Base-by-base conservation (phyloP, 2,797 vertebrate genomes). In the Moxostoma hubbsi region DNA sequence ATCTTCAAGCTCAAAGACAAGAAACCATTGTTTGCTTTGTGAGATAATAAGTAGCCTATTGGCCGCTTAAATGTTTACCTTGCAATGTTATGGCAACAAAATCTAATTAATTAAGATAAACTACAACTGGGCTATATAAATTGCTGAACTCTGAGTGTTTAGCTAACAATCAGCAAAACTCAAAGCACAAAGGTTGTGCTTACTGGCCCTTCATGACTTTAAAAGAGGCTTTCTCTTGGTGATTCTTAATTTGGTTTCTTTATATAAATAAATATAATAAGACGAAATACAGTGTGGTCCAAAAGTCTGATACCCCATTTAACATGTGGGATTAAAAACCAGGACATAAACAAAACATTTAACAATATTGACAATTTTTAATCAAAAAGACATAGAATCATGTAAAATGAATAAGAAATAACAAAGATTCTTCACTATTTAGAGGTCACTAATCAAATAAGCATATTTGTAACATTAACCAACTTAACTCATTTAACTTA, bases 131-230 rank as follows among this genome's bases (percentile, higher is more conserved):
- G 51, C 54, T 13, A 11, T 49, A 50, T 46, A 15, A 68, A 50
- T 51, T 18, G 76, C 76, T 55, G 76, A 71, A 47, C 7, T 53
- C 12, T 73, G 36, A 15, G 54, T 54, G 16, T 13, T 69, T 46
- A 77, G 66, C 36, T n/a, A 53, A 51, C 18, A 18, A 62, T 70
- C 75, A 77, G 75, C 24, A 53, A 74, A 74, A 74, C 47, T 9
- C 6, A 1, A 50, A 43, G 18, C 47, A 62, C n/a, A 77, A 62
- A 6, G 58, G 12, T 63, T 70, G 15, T 9, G 2, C 75, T 77
- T 69, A 62, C 24, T 61, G 36, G 75, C 57, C 10, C 18, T 54
- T 55, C 6, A 9, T 65, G 50, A 50, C 72, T 64, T 69, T 24
- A 62, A 70, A 69, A 53, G 10, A 53, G 43, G 66, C 57, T 63